Evolutionary conservation across 2,888 invertebrate genomes (phyloP).

Genomic region (Dusona sp.): DNA sequence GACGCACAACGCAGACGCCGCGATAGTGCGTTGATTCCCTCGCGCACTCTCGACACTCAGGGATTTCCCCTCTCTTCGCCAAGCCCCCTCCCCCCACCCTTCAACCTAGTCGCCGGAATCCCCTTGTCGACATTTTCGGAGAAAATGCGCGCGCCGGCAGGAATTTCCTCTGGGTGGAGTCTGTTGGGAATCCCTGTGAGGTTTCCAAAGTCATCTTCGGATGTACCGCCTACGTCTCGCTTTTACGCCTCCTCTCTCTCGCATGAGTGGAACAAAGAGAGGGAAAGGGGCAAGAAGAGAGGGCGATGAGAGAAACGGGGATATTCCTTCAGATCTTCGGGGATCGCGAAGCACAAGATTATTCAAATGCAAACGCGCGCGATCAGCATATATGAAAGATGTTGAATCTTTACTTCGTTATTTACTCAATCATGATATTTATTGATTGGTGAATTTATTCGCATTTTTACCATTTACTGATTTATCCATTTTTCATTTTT

Average conservation of each 20-base stretch:
- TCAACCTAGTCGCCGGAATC: neutral
- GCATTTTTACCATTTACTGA: neutral
- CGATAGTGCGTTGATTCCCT: conserved; percentile 30
- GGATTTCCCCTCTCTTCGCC: conserved; percentile 39
- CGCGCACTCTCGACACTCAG: conserved; percentile 30
- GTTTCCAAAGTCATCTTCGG: conserved; percentile 36
- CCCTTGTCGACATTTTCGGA: conserved; percentile 37
- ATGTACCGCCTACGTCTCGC: conserved; percentile 54
- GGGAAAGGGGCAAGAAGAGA: neutral
- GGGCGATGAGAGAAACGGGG: neutral
- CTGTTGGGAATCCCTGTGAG: conserved; percentile 30
- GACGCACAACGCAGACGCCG: conserved; percentile 51
- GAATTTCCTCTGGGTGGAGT: conserved; percentile 61
- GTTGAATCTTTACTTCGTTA: neutral
- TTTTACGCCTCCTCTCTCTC: conserved; percentile 40
- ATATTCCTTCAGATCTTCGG: neutral
- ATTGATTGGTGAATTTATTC: neutral
- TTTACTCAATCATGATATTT: neutral
- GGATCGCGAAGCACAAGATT: conserved; percentile 50
- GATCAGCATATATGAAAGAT: neutral
- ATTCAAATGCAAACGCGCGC: conserved; percentile 46
- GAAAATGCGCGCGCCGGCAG: conserved; percentile 48
- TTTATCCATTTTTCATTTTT: neutral
- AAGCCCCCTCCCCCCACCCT: conserved; percentile 29
- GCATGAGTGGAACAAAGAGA: neutral